These are phyloP conservation scores for Spodoptera frugiperda DNA, from an alignment of 1,140 invertebrate species.

Conservation along the genomic window DNA sequence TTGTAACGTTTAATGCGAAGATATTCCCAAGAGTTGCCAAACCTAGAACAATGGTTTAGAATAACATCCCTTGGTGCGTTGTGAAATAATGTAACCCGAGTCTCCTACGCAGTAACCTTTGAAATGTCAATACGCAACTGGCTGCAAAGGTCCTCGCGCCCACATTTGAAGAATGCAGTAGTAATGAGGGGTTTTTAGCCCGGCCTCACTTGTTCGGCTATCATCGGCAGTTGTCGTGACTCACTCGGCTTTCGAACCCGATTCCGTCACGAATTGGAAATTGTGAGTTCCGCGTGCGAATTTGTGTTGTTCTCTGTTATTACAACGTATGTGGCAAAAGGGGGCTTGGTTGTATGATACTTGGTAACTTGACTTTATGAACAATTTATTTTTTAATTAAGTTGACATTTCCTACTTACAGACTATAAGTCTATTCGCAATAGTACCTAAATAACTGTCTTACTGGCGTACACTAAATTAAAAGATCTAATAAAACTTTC, in stretches of 20 bases:
- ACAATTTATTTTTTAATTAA: no score
- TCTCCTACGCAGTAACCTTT: conserved; percentile 20
- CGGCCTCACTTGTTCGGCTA: conserved; percentile 20
- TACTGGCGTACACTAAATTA: no score
- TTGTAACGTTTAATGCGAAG: conserved; percentile 10
- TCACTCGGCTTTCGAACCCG: conserved; percentile 35
- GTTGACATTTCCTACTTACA: no score
- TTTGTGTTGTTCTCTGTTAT: conserved; percentile 19
- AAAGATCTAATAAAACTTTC: no score
- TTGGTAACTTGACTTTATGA: no score
- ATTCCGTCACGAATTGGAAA: conserved; percentile 41
- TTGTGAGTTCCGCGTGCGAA: conserved; percentile 23
- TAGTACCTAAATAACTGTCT: no score
- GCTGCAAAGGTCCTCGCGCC: conserved; percentile 8
- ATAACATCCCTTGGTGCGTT: conserved; percentile 17
- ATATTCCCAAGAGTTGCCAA: background rate
- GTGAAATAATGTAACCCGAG: conserved; percentile 16
- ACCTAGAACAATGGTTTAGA: conserved; percentile 23
- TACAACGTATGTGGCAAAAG: conserved; percentile 9
- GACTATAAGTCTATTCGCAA: no score
- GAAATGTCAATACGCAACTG: conserved; percentile 35
- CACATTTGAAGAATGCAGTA: conserved; percentile 30
- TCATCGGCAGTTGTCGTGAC: conserved; percentile 28
- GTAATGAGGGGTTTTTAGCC: conserved; percentile 31
- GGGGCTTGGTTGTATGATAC: no score